Conservation (phyloP, 2,797 vertebrate species). For the Phrynocephalus vlangalii region DNA sequence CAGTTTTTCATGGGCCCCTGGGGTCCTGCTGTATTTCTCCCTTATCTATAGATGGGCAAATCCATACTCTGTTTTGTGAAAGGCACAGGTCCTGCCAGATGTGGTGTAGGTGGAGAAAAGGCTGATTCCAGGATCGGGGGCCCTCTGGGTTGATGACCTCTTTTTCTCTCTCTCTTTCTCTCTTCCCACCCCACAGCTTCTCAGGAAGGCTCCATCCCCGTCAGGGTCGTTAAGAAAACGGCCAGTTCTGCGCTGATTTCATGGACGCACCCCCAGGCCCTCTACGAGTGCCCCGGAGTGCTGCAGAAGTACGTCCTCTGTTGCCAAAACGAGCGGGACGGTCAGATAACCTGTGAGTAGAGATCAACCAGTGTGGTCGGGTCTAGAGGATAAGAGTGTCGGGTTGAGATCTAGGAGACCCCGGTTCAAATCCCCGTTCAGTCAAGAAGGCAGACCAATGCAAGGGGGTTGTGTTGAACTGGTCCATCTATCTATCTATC, state of each 20-base stretch:
- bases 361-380: background rate
- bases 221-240: conserved; percentile 14
- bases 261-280: conserved; percentile 57
- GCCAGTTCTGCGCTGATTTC: accelerated
- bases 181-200: conserved; percentile 50
- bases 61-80: too few species aligned
- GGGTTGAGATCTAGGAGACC: too few species aligned
- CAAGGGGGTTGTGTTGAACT: too few species aligned
- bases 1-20: too few species aligned
- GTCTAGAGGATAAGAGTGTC: too few species aligned
- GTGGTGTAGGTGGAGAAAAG: too few species aligned
- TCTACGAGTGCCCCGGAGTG: conserved; percentile 52
- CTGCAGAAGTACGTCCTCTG: conserved; percentile 65
- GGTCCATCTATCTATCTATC: too few species aligned
- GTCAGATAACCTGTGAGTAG: conserved; percentile 47
- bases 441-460: too few species aligned
- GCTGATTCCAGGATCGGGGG: background rate
- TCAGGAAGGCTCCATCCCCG: accelerated
- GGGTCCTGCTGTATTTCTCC: too few species aligned
- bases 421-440: too few species aligned
- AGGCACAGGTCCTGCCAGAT: too few species aligned
- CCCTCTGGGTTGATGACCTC: background rate
- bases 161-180: accelerated
- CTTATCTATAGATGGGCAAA: too few species aligned
- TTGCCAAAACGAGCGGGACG: accelerated